Evolutionary conservation across 2,888 invertebrate genomes (phyloP).

Genomic region (Syrphus vitripennis): DNA sequence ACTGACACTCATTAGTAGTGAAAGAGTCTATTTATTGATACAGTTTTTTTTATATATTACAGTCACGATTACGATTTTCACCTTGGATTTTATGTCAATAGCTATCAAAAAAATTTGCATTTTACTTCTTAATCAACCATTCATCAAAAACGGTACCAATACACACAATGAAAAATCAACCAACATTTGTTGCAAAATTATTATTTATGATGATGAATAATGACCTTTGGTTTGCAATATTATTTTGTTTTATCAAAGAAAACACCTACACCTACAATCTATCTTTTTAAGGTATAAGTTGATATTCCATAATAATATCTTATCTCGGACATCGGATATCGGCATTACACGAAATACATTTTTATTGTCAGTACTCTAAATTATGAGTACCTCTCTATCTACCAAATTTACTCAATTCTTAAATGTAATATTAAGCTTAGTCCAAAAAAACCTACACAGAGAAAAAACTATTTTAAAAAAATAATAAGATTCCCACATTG

Average conservation of each 20-base stretch:
- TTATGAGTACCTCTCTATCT: no score
- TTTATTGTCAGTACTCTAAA: not conserved
- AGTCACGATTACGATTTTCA: not conserved
- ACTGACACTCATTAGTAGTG: not conserved
- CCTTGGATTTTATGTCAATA: not conserved
- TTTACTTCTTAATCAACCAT: not conserved
- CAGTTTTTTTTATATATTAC: not conserved
- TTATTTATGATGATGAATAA: no score
- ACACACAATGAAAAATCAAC: not conserved
- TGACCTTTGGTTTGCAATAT: not conserved
- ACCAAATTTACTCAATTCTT: not conserved
- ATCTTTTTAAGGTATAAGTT: not conserved
- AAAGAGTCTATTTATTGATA: not conserved
- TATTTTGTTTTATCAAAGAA: not conserved
- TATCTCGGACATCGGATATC: not conserved
- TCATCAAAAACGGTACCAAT: not conserved
- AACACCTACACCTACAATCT: no score
- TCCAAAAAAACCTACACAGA: no score
- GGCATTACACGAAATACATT: not conserved
- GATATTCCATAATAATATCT: not conserved
- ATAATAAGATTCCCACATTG: no score
- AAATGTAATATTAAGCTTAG: not conserved
- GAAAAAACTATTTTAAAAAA: no score
- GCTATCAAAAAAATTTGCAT: not conserved
- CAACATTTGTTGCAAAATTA: not conserved